phyloP scores from a whole-genome alignment of 37 sponge, comb jelly and placozoan species.

The Ianthella basta region DNA sequence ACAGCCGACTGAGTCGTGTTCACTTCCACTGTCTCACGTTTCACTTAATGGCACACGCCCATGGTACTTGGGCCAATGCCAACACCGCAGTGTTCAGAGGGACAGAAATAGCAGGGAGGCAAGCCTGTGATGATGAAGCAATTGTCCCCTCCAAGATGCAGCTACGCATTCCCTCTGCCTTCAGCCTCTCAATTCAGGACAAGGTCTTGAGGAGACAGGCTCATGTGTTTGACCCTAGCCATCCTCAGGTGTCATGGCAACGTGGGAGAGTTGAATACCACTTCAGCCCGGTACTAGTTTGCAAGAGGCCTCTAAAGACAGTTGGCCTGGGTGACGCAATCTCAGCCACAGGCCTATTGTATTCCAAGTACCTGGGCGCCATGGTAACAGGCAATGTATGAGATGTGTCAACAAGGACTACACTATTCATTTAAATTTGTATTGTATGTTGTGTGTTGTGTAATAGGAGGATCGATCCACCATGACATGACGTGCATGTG shows the following conservation, averaged over 20 bases:
- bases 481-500: no score
- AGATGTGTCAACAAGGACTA: no score
- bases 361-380: conserved; percentile 46
- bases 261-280: conserved; percentile 55
- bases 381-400: no score
- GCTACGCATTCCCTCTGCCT: conserved; percentile 54
- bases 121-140: conserved; percentile 61
- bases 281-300: conserved; percentile 88
- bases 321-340: conserved; percentile 97
- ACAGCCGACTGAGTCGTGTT: conserved; percentile 63
- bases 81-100: conserved; percentile 59
- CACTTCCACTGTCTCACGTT: conserved; percentile 88
- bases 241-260: conserved; percentile 58
- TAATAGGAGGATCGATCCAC: no score
- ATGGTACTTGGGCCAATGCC: conserved; percentile 55
- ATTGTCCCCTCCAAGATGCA: conserved; percentile 53
- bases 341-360: conserved; percentile 77
- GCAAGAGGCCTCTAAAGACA: conserved; percentile 82
- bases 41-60: conserved; percentile 62
- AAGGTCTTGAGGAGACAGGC: conserved; percentile 13
- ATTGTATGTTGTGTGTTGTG: no score
- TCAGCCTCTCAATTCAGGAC: conserved; percentile 58
- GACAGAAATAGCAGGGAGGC: conserved; percentile 71
- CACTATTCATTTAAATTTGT: no score
- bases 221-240: conserved; percentile 34